phyloP scores from a whole-genome alignment of 2,113 vertebrate species.

The Sclerurus mexicanus region DNA sequence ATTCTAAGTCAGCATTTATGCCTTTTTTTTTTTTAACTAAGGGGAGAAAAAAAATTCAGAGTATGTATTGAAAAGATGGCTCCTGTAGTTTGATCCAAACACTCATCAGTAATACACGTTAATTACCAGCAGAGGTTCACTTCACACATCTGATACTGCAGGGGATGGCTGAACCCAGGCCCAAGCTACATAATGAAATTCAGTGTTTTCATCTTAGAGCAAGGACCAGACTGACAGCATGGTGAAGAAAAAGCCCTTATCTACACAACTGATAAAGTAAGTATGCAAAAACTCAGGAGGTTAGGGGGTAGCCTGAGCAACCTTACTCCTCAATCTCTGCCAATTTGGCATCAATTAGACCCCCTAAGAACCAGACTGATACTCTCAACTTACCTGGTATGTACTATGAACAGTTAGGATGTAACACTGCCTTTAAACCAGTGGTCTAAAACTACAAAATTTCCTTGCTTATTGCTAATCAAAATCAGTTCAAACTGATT shows the following conservation, averaged over 20 bases:
- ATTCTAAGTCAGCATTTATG: not conserved
- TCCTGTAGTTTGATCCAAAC: not conserved
- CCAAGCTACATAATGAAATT: not conserved
- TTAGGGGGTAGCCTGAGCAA: not conserved
- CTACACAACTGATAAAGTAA: constrained; percentile 33
- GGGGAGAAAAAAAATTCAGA: rapidly evolving
- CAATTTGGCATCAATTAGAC: constrained; percentile 21
- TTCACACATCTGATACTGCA: not conserved
- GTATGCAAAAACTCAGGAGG: not conserved
- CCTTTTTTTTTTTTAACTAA: not conserved
- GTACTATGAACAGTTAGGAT: not conserved
- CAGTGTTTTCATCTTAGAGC: not conserved
- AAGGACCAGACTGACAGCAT: not conserved
- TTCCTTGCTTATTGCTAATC: not conserved
- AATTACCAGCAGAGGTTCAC: constrained; percentile 1
- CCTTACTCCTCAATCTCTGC: not conserved
- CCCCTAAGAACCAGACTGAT: not conserved
- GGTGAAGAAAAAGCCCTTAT: not conserved
- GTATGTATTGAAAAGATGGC: not conserved
- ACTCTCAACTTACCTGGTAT: not conserved
- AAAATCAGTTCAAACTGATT: not conserved
- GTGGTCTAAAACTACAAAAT: not conserved
- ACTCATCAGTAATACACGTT: not conserved
- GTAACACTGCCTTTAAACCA: not conserved
- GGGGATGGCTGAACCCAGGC: not conserved